Base-by-base conservation (phyloP, 1,140 invertebrate species). In the Latrodectus geometricus region DNA sequence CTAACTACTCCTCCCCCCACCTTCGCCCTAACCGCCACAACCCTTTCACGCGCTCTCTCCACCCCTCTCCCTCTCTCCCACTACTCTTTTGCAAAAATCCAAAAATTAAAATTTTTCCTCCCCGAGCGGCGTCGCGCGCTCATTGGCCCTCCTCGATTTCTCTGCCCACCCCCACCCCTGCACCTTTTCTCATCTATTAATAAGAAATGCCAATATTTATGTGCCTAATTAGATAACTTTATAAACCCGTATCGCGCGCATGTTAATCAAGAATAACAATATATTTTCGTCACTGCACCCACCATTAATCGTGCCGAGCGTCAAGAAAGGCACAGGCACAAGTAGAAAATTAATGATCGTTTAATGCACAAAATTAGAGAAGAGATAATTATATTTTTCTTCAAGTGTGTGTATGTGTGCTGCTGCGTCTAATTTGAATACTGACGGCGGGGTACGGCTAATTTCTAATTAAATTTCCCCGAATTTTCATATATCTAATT, bases 131-230 rank as follows among this genome's bases (percentile, higher is more conserved):
- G 49, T 9, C 21, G 68, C 73, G 68, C 69, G 17, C 65, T 49
- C n/a, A 70, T 56, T 56, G 73, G 17, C 21, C 20, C 65, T 61
- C 35, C 50, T 69, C 77, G 35, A 50, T 61, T 61, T 50, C 48
- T 49, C 77, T 35, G 66, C 68, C 69, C 49, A 49, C 50, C n/a
- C 81, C 69, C 69, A 23, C 65, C 49, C 70, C 73, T 84, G 35
- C 77, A 81, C 83, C 73, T 73, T 84, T 75, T 23, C 82, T 86
- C 83, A 86, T 87, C 85, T 87, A 87, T 87, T 87, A 87, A 87
- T 87, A 87, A 87, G 85, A 87, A 87, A 87, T 87, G 85, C 85
- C 85, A 87, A 87, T 87, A 87, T 87, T 87, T 87, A 87, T 87
- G 85, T 68, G 85, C 68, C 76, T 87, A 87, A 87, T 87, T 87